A percentile compares a stretch with the other conserved stretches of the same genome.
Conservation (phyloP, 2,797 vertebrate species). For the Premnoplex brunnescens region DNA sequence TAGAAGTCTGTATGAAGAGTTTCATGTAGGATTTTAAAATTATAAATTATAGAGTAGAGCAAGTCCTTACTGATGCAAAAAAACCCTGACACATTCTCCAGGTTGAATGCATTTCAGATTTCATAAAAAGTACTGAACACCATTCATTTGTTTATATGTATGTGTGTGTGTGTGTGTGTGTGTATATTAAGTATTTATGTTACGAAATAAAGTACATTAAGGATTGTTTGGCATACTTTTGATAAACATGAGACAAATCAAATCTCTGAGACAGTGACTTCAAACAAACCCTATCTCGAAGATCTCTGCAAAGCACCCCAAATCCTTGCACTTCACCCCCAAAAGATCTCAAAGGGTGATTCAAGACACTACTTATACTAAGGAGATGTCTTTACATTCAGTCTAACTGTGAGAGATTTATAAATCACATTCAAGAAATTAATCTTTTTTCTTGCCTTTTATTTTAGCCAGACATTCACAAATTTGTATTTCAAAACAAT, state of each 20-base stretch:
- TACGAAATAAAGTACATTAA: background rate
- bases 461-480: background rate
- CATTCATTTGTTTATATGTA: background rate
- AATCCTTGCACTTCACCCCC: background rate
- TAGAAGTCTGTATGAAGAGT: background rate
- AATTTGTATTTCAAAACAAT: background rate
- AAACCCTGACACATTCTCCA: background rate
- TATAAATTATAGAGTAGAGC: background rate
- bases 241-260: background rate
- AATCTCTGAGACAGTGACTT: background rate
- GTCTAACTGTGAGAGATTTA: background rate
- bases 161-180: too few relatives aligned
- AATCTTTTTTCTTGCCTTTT: background rate
- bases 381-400: background rate
- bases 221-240: background rate
- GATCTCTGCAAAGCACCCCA: background rate
- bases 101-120: background rate
- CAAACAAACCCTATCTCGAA: background rate
- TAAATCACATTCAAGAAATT: background rate
- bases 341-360: background rate
- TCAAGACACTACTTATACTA: background rate
- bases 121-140: background rate
- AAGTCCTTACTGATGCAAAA: background rate
- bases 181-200: background rate
- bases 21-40: background rate